Conservation (phyloP, 23 tunicate genomes). For the Halocynthia aurantium region DNA sequence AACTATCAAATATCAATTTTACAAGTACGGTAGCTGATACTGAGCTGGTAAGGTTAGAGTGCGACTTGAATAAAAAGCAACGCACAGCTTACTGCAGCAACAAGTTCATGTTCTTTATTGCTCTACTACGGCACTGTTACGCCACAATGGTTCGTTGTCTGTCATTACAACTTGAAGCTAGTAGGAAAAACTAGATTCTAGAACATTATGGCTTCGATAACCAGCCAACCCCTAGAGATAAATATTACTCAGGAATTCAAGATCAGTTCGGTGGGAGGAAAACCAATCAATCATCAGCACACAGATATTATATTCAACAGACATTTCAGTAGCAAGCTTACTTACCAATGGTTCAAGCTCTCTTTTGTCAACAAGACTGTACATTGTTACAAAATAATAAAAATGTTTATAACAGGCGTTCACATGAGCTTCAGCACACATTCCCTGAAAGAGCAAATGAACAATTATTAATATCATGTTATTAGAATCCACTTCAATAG, state of each 20-base stretch:
- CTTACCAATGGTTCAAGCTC: slow-evolving; percentile 97
- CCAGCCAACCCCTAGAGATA: background rate
- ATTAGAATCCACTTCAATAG: too few species aligned
- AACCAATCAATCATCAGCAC: background rate
- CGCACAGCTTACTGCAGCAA: too few species aligned
- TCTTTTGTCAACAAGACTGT: slow-evolving; percentile 57
- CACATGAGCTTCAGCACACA: slow-evolving; percentile 99
- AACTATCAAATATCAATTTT: background rate
- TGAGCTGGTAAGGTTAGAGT: too few species aligned
- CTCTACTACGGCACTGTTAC: too few species aligned
- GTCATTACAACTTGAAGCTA: too few species aligned
- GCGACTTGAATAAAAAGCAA: too few species aligned
- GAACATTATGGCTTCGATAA: background rate
- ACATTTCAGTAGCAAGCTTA: background rate
- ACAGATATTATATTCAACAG: background rate
- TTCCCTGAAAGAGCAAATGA: slow-evolving; percentile 44
- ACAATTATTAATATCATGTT: too few species aligned
- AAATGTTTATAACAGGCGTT: slow-evolving; percentile 98
- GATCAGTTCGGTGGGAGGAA: background rate
- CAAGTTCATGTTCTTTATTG: too few species aligned
- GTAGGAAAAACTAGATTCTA: too few species aligned
- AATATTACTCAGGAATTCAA: background rate
- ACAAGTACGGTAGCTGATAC: background rate
- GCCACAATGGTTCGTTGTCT: too few species aligned
- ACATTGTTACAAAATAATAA: slow-evolving; percentile 71